Conservation (phyloP, 1,140 invertebrate genomes). For the Coelopa frigida region DNA sequence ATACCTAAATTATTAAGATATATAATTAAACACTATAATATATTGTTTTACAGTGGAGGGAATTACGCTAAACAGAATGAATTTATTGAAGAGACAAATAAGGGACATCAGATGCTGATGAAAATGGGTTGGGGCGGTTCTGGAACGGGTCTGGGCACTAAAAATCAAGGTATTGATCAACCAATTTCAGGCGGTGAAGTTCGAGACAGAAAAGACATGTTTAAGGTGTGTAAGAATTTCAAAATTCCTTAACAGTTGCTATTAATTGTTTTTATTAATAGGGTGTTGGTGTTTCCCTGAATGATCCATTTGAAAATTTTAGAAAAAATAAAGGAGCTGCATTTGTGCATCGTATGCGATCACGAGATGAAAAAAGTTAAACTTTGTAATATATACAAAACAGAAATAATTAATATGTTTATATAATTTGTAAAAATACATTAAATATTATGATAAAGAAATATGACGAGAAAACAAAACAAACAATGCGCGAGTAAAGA, state of each 20-base stretch:
- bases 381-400: not conserved
- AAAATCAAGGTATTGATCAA: conserved; percentile 90
- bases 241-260: not conserved
- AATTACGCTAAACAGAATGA: conserved; percentile 50
- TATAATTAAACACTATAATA: not conserved
- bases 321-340: conserved; percentile 93
- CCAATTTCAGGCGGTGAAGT: conserved; percentile 89
- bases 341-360: conserved; percentile 93
- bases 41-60: conserved; percentile 28
- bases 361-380: conserved; percentile 64
- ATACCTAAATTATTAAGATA: not conserved
- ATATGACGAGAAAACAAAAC: too few relatives aligned
- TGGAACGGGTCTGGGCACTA: conserved; percentile 79
- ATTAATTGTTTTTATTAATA: conserved; percentile 16
- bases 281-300: conserved; percentile 77
- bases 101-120: conserved; percentile 89
- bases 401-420: too few relatives aligned
- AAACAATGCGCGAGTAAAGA: too few relatives aligned
- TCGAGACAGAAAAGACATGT: conserved; percentile 82
- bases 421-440: too few relatives aligned
- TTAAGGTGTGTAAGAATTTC: conserved; percentile 56
- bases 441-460: too few relatives aligned
- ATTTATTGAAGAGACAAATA: conserved; percentile 77
- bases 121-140: conserved; percentile 90
- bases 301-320: conserved; percentile 95